Conservation (phyloP, 2,888 invertebrate species). For the Phalera bucephala region DNA sequence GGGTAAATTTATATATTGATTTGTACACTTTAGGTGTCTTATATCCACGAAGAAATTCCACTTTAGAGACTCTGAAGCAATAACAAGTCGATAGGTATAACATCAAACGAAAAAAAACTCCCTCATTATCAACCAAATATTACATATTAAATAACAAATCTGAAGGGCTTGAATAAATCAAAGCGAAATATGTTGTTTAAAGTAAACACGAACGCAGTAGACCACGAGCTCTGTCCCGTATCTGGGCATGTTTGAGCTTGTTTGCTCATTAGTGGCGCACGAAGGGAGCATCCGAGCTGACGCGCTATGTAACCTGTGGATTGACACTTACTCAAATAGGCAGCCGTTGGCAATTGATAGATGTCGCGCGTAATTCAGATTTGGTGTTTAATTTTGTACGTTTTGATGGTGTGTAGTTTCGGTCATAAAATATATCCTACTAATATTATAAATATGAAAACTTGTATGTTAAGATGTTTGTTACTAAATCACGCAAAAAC, state of each 20-base stretch:
- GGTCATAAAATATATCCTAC: no score
- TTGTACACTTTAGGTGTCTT: no score
- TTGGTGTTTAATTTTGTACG: not conserved
- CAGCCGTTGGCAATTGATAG: slow-evolving; percentile 25
- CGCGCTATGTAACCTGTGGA: slow-evolving; percentile 22
- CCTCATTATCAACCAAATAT: no score
- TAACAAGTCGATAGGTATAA: no score
- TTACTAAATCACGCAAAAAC: no score
- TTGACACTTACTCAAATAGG: slow-evolving; percentile 17
- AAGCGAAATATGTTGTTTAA: slow-evolving; percentile 26
- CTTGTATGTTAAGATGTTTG: no score
- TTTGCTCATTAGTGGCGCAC: slow-evolving; percentile 65
- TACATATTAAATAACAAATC: no score
- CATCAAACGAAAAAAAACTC: no score
- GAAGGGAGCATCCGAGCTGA: slow-evolving; percentile 43
- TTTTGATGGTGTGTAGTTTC: not conserved
- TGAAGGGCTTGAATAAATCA: slow-evolving; percentile 25
- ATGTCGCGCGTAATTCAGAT: slow-evolving; percentile 7
- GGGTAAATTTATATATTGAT: no score
- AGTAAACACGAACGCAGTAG: slow-evolving; percentile 38
- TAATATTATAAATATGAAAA: no score
- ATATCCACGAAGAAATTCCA: no score
- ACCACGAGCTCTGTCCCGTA: slow-evolving; percentile 33
- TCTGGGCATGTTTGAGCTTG: slow-evolving; percentile 30
- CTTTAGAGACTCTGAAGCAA: no score